These are phyloP conservation scores for Dynastes maya DNA, from an alignment of 2,888 invertebrate genomes.

Conservation along the genomic window DNA sequence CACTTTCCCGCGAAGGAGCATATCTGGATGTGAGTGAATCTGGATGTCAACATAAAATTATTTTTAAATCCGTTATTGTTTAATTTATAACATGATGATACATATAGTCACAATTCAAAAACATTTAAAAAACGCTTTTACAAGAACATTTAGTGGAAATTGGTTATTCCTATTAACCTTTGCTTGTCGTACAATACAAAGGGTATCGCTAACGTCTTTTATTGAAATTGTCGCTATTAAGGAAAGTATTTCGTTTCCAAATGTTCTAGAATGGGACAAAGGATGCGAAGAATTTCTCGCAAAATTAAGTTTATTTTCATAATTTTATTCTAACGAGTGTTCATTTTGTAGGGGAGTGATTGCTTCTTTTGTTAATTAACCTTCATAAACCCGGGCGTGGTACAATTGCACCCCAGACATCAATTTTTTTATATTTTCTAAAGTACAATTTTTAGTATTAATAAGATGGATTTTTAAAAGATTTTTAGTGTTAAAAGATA, in stretches of 20 bases:
- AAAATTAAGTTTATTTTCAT: no score
- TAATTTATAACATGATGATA: not conserved
- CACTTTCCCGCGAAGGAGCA: constrained; percentile 71
- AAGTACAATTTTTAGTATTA: no score
- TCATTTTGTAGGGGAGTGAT: no score
- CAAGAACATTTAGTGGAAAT: not conserved
- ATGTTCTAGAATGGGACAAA: not conserved
- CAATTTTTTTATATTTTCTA: no score
- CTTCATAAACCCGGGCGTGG: no score
- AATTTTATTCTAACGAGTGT: no score
- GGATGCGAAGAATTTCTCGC: not conserved
- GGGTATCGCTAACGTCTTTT: not conserved
- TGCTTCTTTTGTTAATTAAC: no score
- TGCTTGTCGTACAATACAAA: no score
- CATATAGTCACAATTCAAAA: not conserved
- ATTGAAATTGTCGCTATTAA: not conserved
- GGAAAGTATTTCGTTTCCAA: not conserved
- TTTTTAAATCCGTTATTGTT: not conserved
- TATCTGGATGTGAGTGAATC: constrained; percentile 69
- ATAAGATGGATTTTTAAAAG: no score
- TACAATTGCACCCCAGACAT: no score
- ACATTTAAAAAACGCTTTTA: not conserved
- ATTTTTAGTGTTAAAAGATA: no score
- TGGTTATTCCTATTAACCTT: not conserved
- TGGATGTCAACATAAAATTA: constrained; percentile 55